A percentile compares a stretch with the other conserved stretches of the same genome.
These are phyloP conservation scores for Blastobasis lacticolella DNA, from an alignment of 2,888 invertebrate species.

Conservation along the genomic window DNA sequence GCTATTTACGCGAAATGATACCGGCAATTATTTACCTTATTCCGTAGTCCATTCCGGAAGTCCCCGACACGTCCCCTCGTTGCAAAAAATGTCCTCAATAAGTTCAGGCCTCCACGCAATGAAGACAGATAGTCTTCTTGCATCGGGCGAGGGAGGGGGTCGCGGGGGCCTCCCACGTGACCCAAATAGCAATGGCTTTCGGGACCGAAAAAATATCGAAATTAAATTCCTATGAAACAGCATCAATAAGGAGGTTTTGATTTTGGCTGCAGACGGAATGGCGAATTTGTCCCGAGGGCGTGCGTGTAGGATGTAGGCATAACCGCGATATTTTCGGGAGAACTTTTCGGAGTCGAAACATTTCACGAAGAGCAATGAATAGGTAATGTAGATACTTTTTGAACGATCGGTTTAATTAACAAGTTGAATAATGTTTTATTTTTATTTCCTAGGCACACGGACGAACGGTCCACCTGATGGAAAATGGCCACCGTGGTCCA, in stretches of 20 bases:
- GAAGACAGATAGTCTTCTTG: constrained; percentile 18
- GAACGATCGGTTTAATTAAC: too few species aligned
- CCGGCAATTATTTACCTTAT: constrained; percentile 1
- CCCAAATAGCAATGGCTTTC: constrained; percentile 15
- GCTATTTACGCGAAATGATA: not conserved
- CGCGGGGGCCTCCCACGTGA: constrained; percentile 13
- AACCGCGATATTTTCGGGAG: too few species aligned
- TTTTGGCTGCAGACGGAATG: constrained; percentile 4
- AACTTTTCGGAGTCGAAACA: too few species aligned
- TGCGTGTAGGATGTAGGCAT: not conserved
- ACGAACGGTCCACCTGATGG: too few species aligned
- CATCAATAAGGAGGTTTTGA: constrained; percentile 7
- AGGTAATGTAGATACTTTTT: too few species aligned
- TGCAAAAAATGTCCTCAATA: constrained; percentile 9
- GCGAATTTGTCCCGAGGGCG: not conserved
- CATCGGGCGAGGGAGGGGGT: constrained; percentile 6
- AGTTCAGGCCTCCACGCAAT: constrained; percentile 10
- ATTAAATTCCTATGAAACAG: constrained; percentile 21
- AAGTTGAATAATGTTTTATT: too few species aligned
- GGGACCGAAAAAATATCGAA: constrained; percentile 23
- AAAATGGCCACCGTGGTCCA: too few species aligned
- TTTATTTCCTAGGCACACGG: too few species aligned
- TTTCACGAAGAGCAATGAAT: too few species aligned
- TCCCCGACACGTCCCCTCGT: not conserved
- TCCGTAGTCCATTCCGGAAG: constrained; percentile 1